A percentile compares a stretch with the other conserved stretches of the same genome.
These are phyloP conservation scores for Diloba caeruleocephala DNA, from an alignment of 2,888 invertebrate species.

Conservation along the genomic window DNA sequence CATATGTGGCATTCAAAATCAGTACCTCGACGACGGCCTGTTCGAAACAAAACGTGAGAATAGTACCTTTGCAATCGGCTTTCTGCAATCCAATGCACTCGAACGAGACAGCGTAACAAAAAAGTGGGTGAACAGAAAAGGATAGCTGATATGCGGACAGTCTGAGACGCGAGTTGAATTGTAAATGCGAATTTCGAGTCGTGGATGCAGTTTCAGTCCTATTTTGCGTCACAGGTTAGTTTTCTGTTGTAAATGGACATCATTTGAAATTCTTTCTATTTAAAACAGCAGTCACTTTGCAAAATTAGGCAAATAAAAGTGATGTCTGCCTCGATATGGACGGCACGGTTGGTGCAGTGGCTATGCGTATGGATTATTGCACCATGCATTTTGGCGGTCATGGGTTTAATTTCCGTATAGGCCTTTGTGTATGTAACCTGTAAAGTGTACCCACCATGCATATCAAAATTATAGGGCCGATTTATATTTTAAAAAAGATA, in stretches of 20 bases:
- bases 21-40: constrained; percentile 65
- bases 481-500: too few species aligned
- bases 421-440: too few species aligned
- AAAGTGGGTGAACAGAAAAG: constrained; percentile 54
- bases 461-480: too few species aligned
- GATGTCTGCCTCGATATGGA: background rate
- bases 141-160: constrained; percentile 79
- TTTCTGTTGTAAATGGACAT: constrained; percentile 51
- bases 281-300: constrained; percentile 6
- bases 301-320: constrained; percentile 10
- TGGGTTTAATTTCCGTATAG: too few species aligned
- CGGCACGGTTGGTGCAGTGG: too few species aligned
- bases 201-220: constrained; percentile 60
- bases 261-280: constrained; percentile 33
- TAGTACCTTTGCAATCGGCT: constrained; percentile 76
- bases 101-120: constrained; percentile 61
- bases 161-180: constrained; percentile 79
- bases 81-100: constrained; percentile 78
- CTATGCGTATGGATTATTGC: background rate
- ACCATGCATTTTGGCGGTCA: too few species aligned
- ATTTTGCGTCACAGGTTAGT: constrained; percentile 63
- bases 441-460: too few species aligned
- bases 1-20: constrained; percentile 70
- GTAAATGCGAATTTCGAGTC: constrained; percentile 72
- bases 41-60: constrained; percentile 78